Evolutionary conservation across 2,113 vertebrate species (phyloP).

Genomic region (Poicephalus gulielmi): DNA sequence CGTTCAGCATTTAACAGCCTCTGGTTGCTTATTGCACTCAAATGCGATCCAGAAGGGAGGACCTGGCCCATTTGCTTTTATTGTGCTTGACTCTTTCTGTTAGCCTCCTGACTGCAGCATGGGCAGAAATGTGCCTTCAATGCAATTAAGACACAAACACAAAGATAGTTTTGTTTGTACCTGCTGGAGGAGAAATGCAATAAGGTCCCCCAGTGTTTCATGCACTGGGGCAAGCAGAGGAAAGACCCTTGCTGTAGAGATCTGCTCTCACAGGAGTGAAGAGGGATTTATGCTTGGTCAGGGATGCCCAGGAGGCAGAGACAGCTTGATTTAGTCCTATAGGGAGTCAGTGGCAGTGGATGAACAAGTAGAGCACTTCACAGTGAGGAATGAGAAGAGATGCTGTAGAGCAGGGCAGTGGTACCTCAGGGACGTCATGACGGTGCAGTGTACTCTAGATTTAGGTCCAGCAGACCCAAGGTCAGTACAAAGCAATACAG

Average conservation of each 20-base stretch:
- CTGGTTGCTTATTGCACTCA: not conserved
- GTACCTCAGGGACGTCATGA: not conserved
- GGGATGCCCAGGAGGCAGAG: not conserved
- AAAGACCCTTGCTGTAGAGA: not conserved
- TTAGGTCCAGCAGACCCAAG: not conserved
- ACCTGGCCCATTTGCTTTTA: not conserved
- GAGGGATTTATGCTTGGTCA: not conserved
- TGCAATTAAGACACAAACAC: not conserved
- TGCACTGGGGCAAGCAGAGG: rapidly evolving
- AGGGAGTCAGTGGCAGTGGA: not conserved
- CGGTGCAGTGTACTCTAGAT: rapidly evolving
- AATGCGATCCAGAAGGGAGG: rapidly evolving
- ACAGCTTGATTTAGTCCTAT: not conserved
- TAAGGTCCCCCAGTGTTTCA: not conserved
- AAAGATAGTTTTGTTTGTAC: not conserved
- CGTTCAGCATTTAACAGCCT: not conserved
- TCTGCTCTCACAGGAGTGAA: not conserved
- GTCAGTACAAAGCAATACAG: not conserved
- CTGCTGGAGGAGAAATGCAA: not conserved
- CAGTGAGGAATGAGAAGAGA: not conserved
- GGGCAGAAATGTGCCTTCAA: not conserved
- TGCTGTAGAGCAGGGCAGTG: not conserved
- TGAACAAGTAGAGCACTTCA: not conserved
- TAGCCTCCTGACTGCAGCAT: not conserved
- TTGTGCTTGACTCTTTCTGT: not conserved